These are phyloP conservation scores for Perdita meconis DNA, from an alignment of 2,888 invertebrate species.

Conservation along the genomic window DNA sequence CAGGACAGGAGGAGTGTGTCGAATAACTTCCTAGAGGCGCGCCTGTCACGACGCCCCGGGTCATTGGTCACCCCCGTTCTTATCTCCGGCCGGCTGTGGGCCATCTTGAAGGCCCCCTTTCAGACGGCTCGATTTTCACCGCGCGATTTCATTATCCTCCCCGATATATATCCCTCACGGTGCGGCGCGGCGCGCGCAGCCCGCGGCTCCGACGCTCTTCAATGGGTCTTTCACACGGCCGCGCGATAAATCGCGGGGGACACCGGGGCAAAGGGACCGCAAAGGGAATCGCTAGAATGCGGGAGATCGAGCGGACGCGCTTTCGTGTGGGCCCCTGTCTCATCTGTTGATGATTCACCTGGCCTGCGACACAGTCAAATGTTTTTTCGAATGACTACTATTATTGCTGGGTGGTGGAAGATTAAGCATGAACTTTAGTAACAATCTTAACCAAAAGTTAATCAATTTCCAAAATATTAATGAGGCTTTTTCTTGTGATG, in stretches of 20 bases:
- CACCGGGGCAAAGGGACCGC: neutral
- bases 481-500: too few species aligned
- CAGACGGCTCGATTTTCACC: constrained; percentile 60
- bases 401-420: too few species aligned
- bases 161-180: constrained; percentile 12
- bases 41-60: constrained; percentile 82
- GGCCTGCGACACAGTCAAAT: too few species aligned
- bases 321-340: constrained; percentile 29
- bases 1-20: constrained; percentile 68
- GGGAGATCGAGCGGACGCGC: constrained; percentile 8
- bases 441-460: too few species aligned
- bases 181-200: constrained; percentile 13
- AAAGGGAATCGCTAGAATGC: neutral
- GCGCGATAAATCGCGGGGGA: constrained; percentile 47
- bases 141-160: constrained; percentile 61
- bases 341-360: too few species aligned
- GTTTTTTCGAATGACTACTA: too few species aligned
- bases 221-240: constrained; percentile 55
- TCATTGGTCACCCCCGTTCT: constrained; percentile 80
- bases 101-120: constrained; percentile 71
- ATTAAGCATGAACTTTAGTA: too few species aligned
- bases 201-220: neutral
- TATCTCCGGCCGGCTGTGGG: constrained; percentile 76
- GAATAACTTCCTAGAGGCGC: constrained; percentile 82
- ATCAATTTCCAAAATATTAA: too few species aligned